Base-by-base conservation (phyloP, 1,140 invertebrate species). In the Triops longicaudatus region DNA sequence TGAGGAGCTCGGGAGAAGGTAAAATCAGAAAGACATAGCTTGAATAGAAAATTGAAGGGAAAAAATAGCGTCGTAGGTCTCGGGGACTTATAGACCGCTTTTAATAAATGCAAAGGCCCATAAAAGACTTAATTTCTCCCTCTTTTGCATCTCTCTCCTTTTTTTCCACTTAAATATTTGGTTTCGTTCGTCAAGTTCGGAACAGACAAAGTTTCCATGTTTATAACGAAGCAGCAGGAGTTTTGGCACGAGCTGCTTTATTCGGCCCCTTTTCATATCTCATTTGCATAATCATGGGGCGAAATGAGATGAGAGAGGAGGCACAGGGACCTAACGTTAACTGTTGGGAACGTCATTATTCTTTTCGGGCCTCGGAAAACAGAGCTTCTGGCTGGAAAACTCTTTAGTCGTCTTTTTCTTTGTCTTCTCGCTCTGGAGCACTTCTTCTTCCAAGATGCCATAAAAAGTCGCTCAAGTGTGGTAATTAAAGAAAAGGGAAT, bases 391-490 rank as follows among this genome's bases (percentile, higher is more conserved):
- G 50, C 50, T 63, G 50, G 50, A 63, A 63, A 63, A 63, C 50
- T 63, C 50, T 63, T 63, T 63, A n/a, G 14, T 63, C 17, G 14
- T 63, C 44, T 22, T 63, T 63, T 63, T 63, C 50, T 63, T 63
- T 63, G 50, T 63, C 50, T 63, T 63, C 22, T 63, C 50, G 50
- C 50, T 63, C 50, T 22, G 17, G 50, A 63, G 50, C 50, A 22
- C 50, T 63, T 22, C 50, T 63, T 63, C 50, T 22, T 22, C 50
- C 50, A 22, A 63, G 50, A 63, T 63, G 50, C 50, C 50, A 63
- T 63, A 63, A 63, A 63, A 63, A 63, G 50, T 63, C 50, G 50
- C 50, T 63, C 50, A 63, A 63, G 50, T 63, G 50, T 63, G 50
- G 50, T 63, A 63, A 63, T 63, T 63, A 63, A 63, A 63, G 50